Evolutionary conservation across 2,113 vertebrate genomes (phyloP).

Genomic region (Ochotona princeps): DNA sequence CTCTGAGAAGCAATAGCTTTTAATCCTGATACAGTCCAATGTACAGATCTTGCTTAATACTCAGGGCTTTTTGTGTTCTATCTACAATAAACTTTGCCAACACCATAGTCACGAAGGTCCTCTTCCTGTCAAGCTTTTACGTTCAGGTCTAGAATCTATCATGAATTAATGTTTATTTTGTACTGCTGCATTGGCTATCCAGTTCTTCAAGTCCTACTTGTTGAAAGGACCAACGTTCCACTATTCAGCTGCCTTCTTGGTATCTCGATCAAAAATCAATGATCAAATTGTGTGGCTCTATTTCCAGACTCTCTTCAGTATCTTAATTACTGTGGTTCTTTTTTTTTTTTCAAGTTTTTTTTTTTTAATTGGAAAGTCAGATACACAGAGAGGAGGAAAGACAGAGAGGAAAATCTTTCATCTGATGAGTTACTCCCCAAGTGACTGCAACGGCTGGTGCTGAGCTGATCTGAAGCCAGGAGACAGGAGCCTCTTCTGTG

Average conservation of each 20-base stretch:
- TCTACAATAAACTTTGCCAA: not conserved
- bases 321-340: not conserved
- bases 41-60: not conserved
- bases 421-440: too few species aligned
- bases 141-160: not conserved
- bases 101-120: not conserved
- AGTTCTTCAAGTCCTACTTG: not conserved
- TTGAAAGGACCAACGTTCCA: not conserved
- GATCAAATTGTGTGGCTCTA: not conserved
- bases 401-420: too few species aligned
- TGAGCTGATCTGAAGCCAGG: too few species aligned
- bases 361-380: not conserved
- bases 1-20: slow-evolving; percentile 11
- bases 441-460: too few species aligned
- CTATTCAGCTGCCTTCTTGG: not conserved
- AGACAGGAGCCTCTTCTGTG: too few species aligned
- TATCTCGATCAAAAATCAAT: slow-evolving; percentile 16
- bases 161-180: not conserved
- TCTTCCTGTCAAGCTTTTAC: not conserved
- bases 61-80: not conserved
- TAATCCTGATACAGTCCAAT: slow-evolving; percentile 19
- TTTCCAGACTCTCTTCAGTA: slow-evolving; percentile 19
- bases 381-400: too few species aligned
- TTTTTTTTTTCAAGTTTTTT: not conserved
- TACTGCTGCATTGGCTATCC: not conserved